Evolutionary conservation across 2,888 invertebrate genomes (phyloP).

Genomic region (Habroteleia sp.): DNA sequence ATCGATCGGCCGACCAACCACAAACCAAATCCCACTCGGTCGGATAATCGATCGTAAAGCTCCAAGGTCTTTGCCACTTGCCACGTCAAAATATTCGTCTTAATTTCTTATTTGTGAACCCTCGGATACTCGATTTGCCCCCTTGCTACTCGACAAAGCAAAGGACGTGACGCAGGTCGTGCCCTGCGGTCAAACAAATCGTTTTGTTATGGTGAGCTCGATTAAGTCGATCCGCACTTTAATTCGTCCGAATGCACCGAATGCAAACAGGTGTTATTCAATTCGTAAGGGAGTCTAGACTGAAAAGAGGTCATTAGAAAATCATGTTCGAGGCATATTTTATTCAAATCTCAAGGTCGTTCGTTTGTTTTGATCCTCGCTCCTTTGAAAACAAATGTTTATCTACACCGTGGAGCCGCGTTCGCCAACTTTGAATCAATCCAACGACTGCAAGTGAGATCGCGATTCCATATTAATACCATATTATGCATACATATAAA

Average conservation of each 20-base stretch:
- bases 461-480: too few species aligned
- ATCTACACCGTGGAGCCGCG: too few species aligned
- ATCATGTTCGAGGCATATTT: neutral
- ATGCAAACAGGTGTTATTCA: slow-evolving; percentile 26
- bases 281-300: slow-evolving; percentile 5
- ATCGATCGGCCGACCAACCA: slow-evolving; percentile 56
- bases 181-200: neutral
- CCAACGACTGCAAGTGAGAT: too few species aligned
- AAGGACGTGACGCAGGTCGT: neutral
- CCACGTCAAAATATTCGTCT: slow-evolving; percentile 51
- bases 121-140: neutral
- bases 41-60: slow-evolving; percentile 63
- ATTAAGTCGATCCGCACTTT: slow-evolving; percentile 2
- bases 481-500: too few species aligned
- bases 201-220: slow-evolving; percentile 5
- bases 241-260: slow-evolving; percentile 3
- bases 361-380: too few species aligned
- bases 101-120: neutral
- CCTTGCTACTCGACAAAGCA: neutral
- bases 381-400: too few species aligned
- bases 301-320: slow-evolving; percentile 6
- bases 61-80: slow-evolving; percentile 69
- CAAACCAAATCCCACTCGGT: slow-evolving; percentile 60
- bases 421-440: too few species aligned
- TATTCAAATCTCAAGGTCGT: slow-evolving; percentile 10